Conservation (phyloP, 2,113 vertebrate genomes). For the Ovis canadensis region DNA sequence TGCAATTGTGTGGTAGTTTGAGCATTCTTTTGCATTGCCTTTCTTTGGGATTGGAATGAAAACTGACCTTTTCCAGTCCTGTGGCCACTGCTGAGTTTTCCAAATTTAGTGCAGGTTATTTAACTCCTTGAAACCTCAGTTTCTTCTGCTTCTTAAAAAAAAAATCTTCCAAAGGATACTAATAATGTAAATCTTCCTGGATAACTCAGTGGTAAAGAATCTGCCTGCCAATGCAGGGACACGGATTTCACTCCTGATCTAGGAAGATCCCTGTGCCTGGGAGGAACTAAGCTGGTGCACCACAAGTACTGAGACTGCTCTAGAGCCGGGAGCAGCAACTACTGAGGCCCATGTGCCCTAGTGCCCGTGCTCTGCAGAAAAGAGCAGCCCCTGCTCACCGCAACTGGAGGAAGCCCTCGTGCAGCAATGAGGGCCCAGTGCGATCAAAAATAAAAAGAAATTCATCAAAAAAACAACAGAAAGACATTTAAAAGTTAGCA, state of each 20-base stretch:
- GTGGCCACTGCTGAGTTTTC: no score
- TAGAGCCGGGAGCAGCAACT: background rate
- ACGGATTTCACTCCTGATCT: background rate
- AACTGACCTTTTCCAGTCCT: no score
- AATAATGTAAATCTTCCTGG: background rate
- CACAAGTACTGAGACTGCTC: background rate
- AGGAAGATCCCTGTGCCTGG: background rate
- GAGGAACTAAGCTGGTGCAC: background rate
- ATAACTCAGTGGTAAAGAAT: background rate
- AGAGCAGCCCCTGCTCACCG: background rate
- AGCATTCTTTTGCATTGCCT: no score
- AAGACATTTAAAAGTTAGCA: background rate
- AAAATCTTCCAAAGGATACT: background rate
- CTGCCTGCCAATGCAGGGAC: background rate
- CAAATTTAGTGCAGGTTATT: background rate
- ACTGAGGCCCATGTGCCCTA: fast-evolving
- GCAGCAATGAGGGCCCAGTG: background rate
- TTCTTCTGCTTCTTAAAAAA: background rate
- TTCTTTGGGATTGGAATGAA: no score
- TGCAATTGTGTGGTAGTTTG: no score
- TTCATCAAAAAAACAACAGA: background rate
- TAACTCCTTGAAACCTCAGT: background rate
- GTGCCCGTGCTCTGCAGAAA: background rate
- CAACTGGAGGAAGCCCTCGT: background rate
- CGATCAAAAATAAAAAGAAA: background rate